These are phyloP conservation scores for Rhingia campestris DNA, from an alignment of 2,888 invertebrate species.

Conservation along the genomic window DNA sequence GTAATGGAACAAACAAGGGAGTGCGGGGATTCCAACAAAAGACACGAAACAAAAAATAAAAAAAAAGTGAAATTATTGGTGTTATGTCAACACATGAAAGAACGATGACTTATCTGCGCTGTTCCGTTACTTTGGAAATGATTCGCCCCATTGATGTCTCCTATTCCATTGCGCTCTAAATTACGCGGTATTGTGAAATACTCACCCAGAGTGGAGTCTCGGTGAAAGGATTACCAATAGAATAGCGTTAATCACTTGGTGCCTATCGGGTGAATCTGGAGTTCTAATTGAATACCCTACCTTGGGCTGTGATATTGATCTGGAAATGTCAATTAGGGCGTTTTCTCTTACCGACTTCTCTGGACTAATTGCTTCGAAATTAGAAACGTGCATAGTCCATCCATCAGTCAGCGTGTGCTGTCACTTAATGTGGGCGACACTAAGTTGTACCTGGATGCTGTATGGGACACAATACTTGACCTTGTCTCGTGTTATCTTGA, in stretches of 20 bases:
- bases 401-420: conserved; percentile 31
- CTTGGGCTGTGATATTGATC: conserved; percentile 37
- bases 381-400: conserved; percentile 42
- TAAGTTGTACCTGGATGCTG: background rate
- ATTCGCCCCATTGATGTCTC: conserved; percentile 24
- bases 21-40: conserved; percentile 4
- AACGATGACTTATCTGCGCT: conserved; percentile 61
- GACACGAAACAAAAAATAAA: conserved; percentile 31
- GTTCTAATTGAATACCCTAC: conserved; percentile 59
- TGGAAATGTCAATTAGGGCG: conserved; percentile 60
- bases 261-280: background rate
- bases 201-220: conserved; percentile 23
- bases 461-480: conserved; percentile 47
- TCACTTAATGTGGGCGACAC: conserved; percentile 17
- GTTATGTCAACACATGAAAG: conserved; percentile 67
- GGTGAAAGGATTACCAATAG: conserved; percentile 50
- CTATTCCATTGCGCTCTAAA: conserved; percentile 11
- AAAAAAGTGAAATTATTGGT: conserved; percentile 63
- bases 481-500: conserved; percentile 50
- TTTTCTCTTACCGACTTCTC: conserved; percentile 24
- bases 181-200: conserved; percentile 59
- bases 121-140: conserved; percentile 19
- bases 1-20: conserved; percentile 12
- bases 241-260: conserved; percentile 50
- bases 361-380: conserved; percentile 39